Percentiles rank a stretch among this genome's conserved stretches.
These are phyloP conservation scores for Chiridota heheva DNA, from an alignment of 35 echinoderm and acorn worm species.

Conservation along the genomic window DNA sequence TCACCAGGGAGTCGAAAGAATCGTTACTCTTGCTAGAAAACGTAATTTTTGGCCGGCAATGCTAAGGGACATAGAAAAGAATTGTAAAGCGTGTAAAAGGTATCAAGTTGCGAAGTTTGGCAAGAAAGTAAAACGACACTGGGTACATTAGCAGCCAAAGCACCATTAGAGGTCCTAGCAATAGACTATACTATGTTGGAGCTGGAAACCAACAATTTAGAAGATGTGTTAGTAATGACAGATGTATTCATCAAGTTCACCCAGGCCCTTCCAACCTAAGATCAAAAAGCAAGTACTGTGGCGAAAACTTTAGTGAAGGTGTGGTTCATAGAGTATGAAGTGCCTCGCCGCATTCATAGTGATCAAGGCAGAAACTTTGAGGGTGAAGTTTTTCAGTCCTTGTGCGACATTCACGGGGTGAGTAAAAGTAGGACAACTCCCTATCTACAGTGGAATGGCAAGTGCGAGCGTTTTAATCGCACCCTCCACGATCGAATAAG, in stretches of 20 bases:
- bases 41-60: slow-evolving; percentile 68
- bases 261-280: slow-evolving; percentile 40
- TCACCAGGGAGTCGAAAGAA: slow-evolving; percentile 61
- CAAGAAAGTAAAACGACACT: slow-evolving; percentile 30
- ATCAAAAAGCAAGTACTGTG: slow-evolving; percentile 65
- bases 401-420: slow-evolving; percentile 64
- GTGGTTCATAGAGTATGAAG: slow-evolving; percentile 66
- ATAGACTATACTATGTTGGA: slow-evolving; percentile 68
- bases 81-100: slow-evolving; percentile 45
- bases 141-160: slow-evolving; percentile 46
- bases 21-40: not conserved
- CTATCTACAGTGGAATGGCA: slow-evolving; percentile 48
- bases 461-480: slow-evolving; percentile 52
- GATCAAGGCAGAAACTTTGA: slow-evolving; percentile 76
- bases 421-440: slow-evolving; percentile 54
- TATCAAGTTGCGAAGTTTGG: slow-evolving; percentile 43
- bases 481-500: slow-evolving; percentile 54
- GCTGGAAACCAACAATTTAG: slow-evolving; percentile 17
- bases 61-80: slow-evolving; percentile 35
- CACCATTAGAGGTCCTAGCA: slow-evolving; percentile 54
- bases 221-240: slow-evolving; percentile 73
- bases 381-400: slow-evolving; percentile 33
- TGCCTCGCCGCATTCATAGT: slow-evolving; percentile 61
- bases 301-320: slow-evolving; percentile 63
- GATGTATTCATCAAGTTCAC: slow-evolving; percentile 71